Evolutionary conservation across 2,797 vertebrate genomes (phyloP), one percentile per base, ranked within the genome.

Genomic region (Trachops cirrhosus): DNA sequence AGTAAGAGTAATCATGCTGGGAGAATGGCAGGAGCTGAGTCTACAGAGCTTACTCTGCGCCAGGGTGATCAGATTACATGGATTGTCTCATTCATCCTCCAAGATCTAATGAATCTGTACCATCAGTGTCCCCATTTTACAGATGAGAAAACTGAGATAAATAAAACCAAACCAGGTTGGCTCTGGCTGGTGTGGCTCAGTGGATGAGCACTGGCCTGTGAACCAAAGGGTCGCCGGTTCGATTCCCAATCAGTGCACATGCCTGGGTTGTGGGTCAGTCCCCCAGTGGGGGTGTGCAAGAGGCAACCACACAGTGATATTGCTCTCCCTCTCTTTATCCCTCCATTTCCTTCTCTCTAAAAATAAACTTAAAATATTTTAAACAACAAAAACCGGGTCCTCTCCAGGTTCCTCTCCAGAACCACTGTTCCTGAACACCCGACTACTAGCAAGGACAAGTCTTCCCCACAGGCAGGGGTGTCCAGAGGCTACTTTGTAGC

Each of bases 121-220:
- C 67, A 41, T 44, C 39, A 54, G 54, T 77, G 85, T 41, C 24
- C 57, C 46, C 57, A 71, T 91, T 68, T 95, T 92, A 82, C 48
- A 78, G 46, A 68, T 88, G 34, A 94, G 86, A 86, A 95, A 93
- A 59, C 67, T 44, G 73, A 94, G 70, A 62, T 52, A 73, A 64
- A 29, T 39, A 86, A 79, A 97, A 92, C 48, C 73, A 75, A 67
- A 15, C 59, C 74, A 86, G 24, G 26, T 59, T 26, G 57, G 57
- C 57, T 4, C 24, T 59, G 9, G 24, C 57, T 59, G 24, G 4
- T 59, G 57, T 59, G 57, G 57, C 57, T 29, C 57, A 59, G 24
- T 59, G 57, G 57, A 59, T 26, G 57, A 59, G 57, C 12, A 10
- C 57, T 4, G 0, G 57, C 57, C 57, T 59, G 24, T 11, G 4